Percentiles rank a stretch among this genome's conserved stretches.
Conservation (phyloP, 2,888 invertebrate species). For the Bombylius discolor region DNA sequence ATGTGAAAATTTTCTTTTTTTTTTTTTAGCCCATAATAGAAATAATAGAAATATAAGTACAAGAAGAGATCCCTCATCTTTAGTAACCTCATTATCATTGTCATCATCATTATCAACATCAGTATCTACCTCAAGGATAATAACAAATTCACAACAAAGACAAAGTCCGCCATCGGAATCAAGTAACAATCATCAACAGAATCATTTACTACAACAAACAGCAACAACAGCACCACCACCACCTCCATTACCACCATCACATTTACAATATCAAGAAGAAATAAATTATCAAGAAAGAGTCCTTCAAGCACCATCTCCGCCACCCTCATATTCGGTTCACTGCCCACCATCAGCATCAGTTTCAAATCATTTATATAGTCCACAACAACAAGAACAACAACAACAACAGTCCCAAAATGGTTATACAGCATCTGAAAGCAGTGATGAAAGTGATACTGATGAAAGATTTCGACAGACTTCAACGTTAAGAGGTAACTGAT, state of each 20-base stretch:
- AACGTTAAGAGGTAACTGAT: background rate
- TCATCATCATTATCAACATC: conserved; percentile 1
- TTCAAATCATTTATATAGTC: conserved; percentile 2
- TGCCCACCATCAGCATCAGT: background rate
- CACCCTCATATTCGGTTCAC: conserved; percentile 27
- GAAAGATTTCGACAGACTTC: background rate
- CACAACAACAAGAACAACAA: background rate
- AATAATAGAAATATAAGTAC: background rate
- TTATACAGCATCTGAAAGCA: background rate
- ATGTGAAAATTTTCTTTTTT: background rate
- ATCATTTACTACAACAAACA: background rate
- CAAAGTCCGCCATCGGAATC: background rate
- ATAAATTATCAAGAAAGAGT: background rate
- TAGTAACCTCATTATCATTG: background rate
- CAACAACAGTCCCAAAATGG: conserved; percentile 7
- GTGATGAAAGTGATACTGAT: conserved; percentile 2
- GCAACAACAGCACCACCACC: background rate
- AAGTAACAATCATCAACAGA: background rate
- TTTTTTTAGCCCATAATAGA: background rate
- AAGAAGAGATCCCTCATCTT: background rate
- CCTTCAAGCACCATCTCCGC: conserved; percentile 25
- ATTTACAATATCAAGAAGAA: background rate
- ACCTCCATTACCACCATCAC: background rate
- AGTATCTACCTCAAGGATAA: background rate
- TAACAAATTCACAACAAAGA: background rate